phyloP scores from a whole-genome alignment of 2,888 invertebrate genomes.

The Lasioglossum vierecki region DNA sequence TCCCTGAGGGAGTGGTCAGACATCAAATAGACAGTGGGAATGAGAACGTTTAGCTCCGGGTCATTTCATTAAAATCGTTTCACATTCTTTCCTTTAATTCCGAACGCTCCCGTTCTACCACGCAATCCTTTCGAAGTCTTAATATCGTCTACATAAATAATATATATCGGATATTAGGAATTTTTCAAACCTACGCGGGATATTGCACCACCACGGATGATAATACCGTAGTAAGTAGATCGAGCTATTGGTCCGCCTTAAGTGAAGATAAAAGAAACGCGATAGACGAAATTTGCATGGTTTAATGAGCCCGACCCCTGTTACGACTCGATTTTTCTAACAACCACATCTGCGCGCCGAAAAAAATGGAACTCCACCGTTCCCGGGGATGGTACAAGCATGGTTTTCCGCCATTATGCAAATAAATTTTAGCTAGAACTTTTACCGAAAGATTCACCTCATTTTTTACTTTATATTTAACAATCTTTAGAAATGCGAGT shows the following conservation, averaged over 20 bases:
- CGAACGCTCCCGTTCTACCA: neutral
- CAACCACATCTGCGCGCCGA: neutral
- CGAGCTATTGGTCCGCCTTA: neutral
- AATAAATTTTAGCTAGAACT: neutral
- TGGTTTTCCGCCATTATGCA: neutral
- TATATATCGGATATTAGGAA: neutral
- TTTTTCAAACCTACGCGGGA: neutral
- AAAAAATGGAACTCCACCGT: neutral
- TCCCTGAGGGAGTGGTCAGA: conserved; percentile 11
- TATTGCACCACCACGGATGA: neutral
- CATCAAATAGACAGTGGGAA: neutral
- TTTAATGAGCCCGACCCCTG: neutral
- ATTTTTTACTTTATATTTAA: too few species aligned
- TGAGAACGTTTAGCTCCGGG: neutral
- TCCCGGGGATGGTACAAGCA: neutral
- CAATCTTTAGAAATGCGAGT: too few species aligned
- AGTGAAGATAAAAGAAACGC: conserved; percentile 6
- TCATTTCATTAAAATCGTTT: neutral
- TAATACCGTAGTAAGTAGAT: neutral
- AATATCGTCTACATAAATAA: neutral
- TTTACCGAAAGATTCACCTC: neutral
- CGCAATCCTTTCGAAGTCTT: neutral
- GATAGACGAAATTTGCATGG: conserved; percentile 1
- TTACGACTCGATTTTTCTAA: conserved; percentile 5
- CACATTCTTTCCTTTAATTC: neutral